Conservation (phyloP, 1,140 invertebrate genomes). For the Theocolax elegans region DNA sequence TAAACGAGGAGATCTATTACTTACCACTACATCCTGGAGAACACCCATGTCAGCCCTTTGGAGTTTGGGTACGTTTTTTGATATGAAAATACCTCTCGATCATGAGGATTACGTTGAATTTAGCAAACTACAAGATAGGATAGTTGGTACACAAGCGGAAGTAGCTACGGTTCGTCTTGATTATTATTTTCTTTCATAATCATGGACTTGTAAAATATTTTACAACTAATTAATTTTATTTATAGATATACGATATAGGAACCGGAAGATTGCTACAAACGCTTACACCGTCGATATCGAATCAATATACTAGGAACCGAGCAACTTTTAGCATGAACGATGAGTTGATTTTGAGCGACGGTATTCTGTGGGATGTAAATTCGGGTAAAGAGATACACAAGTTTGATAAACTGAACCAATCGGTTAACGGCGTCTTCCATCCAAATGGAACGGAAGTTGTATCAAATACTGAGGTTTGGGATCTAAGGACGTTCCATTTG, state of each 20-base stretch:
- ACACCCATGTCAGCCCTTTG: slow-evolving; percentile 86
- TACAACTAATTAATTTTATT: too few relatives aligned
- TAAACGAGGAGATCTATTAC: slow-evolving; percentile 79
- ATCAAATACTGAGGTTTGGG: slow-evolving; percentile 95
- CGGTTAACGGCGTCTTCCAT: slow-evolving; percentile 95
- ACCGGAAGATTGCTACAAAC: slow-evolving; percentile 81
- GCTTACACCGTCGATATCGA: slow-evolving; percentile 83
- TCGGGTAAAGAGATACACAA: slow-evolving; percentile 92
- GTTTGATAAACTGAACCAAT: slow-evolving; percentile 97
- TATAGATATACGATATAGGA: slow-evolving; percentile 89
- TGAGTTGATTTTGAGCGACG: slow-evolving; percentile 90
- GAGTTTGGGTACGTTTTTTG: slow-evolving; percentile 80
- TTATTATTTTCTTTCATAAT: slow-evolving; percentile 1
- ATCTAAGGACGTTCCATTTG: slow-evolving; percentile 93
- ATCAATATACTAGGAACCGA: slow-evolving; percentile 93
- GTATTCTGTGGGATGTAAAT: slow-evolving; percentile 95
- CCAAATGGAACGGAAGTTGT: slow-evolving; percentile 94
- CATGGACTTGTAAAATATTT: too few relatives aligned
- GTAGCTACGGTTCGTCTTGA: slow-evolving; percentile 73
- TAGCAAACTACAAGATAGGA: slow-evolving; percentile 88
- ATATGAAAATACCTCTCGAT: slow-evolving; percentile 78
- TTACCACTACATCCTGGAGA: slow-evolving; percentile 89
- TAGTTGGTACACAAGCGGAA: slow-evolving; percentile 85
- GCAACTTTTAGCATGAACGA: slow-evolving; percentile 95
- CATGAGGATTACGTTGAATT: slow-evolving; percentile 93